A percentile compares a stretch with the other conserved stretches of the same genome.
These are phyloP conservation scores for Chrysotoxum bicinctum DNA, from an alignment of 2,888 invertebrate species.

Conservation along the genomic window DNA sequence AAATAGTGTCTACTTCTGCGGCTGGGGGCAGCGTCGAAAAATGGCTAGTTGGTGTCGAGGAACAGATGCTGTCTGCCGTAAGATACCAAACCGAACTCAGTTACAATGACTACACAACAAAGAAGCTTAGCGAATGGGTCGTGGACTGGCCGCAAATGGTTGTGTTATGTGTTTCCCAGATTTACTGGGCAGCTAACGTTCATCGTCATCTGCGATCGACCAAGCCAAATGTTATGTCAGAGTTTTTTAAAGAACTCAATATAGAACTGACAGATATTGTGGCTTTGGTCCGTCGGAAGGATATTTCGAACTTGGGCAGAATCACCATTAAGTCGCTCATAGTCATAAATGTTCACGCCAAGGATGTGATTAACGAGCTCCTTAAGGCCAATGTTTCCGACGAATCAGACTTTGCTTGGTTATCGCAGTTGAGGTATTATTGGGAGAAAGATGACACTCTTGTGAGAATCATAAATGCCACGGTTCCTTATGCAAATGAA, in stretches of 20 bases:
- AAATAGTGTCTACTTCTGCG: conserved; percentile 83
- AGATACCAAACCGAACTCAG: conserved; percentile 81
- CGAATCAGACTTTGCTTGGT: conserved; percentile 87
- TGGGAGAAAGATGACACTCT: conserved; percentile 84
- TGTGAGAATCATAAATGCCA: conserved; percentile 86
- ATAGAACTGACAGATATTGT: conserved; percentile 84
- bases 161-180: conserved; percentile 84
- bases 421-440: conserved; percentile 88
- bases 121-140: conserved; percentile 83
- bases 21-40: conserved; percentile 85
- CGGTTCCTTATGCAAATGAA: conserved; percentile 87
- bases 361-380: conserved; percentile 85
- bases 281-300: conserved; percentile 83
- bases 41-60: conserved; percentile 86
- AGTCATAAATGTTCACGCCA: conserved; percentile 88
- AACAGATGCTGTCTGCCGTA: conserved; percentile 84
- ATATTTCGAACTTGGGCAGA: conserved; percentile 83
- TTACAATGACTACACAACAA: conserved; percentile 79
- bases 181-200: conserved; percentile 86
- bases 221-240: conserved; percentile 81
- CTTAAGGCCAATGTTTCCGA: conserved; percentile 82
- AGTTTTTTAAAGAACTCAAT: conserved; percentile 81
- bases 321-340: conserved; percentile 87
- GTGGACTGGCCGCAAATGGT: conserved; percentile 86
- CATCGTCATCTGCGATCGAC: conserved; percentile 83